phyloP scores from a whole-genome alignment of 2,888 invertebrate genomes.

The Flexamia atlantica region DNA sequence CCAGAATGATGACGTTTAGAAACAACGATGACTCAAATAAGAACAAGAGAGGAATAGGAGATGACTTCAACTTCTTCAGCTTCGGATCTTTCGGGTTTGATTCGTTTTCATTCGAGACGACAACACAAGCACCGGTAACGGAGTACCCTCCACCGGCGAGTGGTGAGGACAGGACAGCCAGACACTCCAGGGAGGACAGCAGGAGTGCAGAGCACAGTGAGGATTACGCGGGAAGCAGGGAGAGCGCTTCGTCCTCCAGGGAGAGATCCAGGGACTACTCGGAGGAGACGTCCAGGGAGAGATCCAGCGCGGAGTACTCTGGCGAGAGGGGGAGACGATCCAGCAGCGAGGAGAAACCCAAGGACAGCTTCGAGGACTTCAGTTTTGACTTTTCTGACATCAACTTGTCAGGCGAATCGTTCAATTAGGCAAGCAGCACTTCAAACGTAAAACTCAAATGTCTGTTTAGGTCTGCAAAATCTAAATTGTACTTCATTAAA shows the following conservation, averaged over 20 bases:
- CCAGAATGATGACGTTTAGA: not conserved
- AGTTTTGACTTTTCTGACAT: constrained; percentile 37
- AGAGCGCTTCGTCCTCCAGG: not conserved
- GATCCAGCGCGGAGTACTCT: not conserved
- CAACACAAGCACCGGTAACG: not conserved
- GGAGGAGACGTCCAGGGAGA: not conserved
- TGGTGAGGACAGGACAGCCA: not conserved
- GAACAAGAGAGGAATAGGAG: not conserved
- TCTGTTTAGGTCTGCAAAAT: too few relatives aligned
- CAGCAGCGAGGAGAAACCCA: not conserved
- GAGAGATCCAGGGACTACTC: constrained; percentile 31
- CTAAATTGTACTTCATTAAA: too few relatives aligned
- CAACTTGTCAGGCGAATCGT: constrained; percentile 32
- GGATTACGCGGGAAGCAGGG: constrained; percentile 11
- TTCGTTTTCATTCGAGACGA: not conserved
- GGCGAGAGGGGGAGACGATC: not conserved
- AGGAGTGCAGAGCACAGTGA: not conserved
- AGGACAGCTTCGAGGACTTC: constrained; percentile 23
- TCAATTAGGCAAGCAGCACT: too few relatives aligned
- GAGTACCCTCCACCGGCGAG: not conserved
- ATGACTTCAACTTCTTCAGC: constrained; percentile 18
- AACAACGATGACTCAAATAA: not conserved
- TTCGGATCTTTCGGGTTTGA: constrained; percentile 47
- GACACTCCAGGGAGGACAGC: constrained; percentile 21
- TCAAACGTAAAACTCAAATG: too few relatives aligned